A percentile compares a stretch with the other conserved stretches of the same genome.
These are phyloP conservation scores for Melanargia galathea DNA, from an alignment of 2,888 invertebrate genomes.

Conservation along the genomic window DNA sequence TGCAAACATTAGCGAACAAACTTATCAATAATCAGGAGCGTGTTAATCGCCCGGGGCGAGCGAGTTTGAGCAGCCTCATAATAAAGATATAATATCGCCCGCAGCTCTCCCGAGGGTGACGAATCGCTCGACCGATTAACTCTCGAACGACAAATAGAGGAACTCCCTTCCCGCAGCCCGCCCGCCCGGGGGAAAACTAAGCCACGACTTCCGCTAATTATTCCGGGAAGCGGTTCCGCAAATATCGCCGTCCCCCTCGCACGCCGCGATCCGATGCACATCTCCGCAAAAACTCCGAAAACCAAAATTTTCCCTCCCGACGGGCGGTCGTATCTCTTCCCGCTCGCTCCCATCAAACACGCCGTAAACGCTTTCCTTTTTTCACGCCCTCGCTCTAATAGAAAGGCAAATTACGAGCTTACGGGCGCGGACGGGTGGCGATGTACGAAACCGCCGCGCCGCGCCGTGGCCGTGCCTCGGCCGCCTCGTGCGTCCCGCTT, in stretches of 20 bases:
- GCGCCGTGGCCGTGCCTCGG: too few relatives aligned
- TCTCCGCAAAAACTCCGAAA: slow-evolving; percentile 81
- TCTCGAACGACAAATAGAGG: slow-evolving; percentile 82
- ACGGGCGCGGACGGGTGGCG: slow-evolving; percentile 82
- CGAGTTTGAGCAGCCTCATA: slow-evolving; percentile 64
- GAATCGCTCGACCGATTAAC: slow-evolving; percentile 81
- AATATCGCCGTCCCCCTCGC: slow-evolving; percentile 71
- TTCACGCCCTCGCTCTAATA: slow-evolving; percentile 83
- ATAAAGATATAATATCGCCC: slow-evolving; percentile 79
- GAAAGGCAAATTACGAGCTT: slow-evolving; percentile 83
- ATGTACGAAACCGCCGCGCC: slow-evolving; percentile 80
- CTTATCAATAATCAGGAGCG: slow-evolving; percentile 79
- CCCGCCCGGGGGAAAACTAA: slow-evolving; percentile 75
- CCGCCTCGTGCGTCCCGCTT: slow-evolving; percentile 68
- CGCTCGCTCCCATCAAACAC: slow-evolving; percentile 82
- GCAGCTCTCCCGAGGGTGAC: slow-evolving; percentile 78
- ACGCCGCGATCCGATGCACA: slow-evolving; percentile 75
- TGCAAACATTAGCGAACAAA: slow-evolving; percentile 54
- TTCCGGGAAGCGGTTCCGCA: slow-evolving; percentile 70
- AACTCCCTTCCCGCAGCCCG: slow-evolving; percentile 74
- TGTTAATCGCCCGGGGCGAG: slow-evolving; percentile 70
- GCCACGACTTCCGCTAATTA: slow-evolving; percentile 82
- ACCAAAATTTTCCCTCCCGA: slow-evolving; percentile 81
- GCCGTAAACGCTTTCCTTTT: slow-evolving; percentile 83
- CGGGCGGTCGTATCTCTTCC: slow-evolving; percentile 81